Evolutionary conservation across 2,888 invertebrate genomes (phyloP), one percentile per base, ranked within the genome.

Genomic region (Sipha maydis): DNA sequence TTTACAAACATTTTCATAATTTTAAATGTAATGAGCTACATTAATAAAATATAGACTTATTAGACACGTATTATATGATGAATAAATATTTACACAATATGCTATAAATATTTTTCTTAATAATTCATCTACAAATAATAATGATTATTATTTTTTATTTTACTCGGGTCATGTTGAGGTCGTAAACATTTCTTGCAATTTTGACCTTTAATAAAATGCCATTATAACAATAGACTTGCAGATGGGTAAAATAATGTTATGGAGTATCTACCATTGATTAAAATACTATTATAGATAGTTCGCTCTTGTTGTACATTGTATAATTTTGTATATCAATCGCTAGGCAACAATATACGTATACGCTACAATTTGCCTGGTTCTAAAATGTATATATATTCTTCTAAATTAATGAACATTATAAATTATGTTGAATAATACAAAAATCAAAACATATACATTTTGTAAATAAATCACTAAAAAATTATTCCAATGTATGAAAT

Each of bases 191-290:
- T 76, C 28, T 61, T 25, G 34, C 14, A 11, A 56, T 54, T 77
- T 69, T 77, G 71, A 85, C 85, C 85, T 85, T 85, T 85, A 54
- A 79, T 56, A 56, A 85, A 85, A 85, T 85, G 85, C 78, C 85
- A 85, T 54, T 54, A 56, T 11, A 77, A 76, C 41, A 76, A 85
- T 48, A 67, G 21, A 67, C 71, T 71, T 5, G 5, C 11, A 48
- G 56, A 67, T 28, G 56, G 28, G n/a, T 21, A 14, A 28, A 84
- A 28, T 61, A 28, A 67, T 14, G 41, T 61, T 38, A 61, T 56
- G 21, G 19, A 14, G 34, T 34, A 7, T 41, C 56, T 25, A 56
- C 2, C 21, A 69, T 69, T 38, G n/a, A 75, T 38, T 38, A 75
- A 8, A 31, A 67, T 34, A 48, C 38, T 76, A 67, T 41, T 76